A percentile compares a stretch with the other conserved stretches of the same genome.
Evolutionary conservation across 2,113 vertebrate species (phyloP).

Genomic region (Puffinus mauretanicus): DNA sequence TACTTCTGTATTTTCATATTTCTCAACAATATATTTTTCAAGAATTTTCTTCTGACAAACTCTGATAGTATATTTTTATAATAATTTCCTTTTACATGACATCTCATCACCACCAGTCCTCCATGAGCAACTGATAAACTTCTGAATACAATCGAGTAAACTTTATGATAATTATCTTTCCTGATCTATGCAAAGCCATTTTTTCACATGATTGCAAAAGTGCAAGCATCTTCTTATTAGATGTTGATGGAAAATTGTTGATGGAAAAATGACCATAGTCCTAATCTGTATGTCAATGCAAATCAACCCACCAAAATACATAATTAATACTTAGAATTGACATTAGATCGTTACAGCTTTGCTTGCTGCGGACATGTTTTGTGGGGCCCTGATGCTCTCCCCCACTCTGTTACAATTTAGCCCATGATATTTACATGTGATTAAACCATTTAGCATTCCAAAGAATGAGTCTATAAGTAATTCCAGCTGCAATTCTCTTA

Average conservation of each 20-base stretch:
- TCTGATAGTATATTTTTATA: not conserved
- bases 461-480: not conserved
- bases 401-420: not conserved
- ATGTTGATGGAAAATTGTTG: not conserved
- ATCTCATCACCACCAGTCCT: not conserved
- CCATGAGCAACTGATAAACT: not conserved
- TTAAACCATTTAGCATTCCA: not conserved
- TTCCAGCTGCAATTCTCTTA: not conserved
- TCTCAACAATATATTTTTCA: not conserved
- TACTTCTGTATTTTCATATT: not conserved
- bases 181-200: not conserved
- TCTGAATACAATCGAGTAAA: not conserved
- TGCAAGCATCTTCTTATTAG: not conserved
- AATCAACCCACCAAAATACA: not conserved
- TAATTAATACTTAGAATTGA: not conserved
- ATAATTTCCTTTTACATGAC: not conserved
- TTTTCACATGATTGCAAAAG: not conserved
- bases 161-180: not conserved
- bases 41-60: not conserved
- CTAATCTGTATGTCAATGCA: not conserved
- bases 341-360: not conserved
- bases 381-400: not conserved
- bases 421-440: not conserved
- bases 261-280: not conserved
- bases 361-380: not conserved